Evolutionary conservation across 2,113 vertebrate genomes (phyloP).

Genomic region (Marmota flaviventris): DNA sequence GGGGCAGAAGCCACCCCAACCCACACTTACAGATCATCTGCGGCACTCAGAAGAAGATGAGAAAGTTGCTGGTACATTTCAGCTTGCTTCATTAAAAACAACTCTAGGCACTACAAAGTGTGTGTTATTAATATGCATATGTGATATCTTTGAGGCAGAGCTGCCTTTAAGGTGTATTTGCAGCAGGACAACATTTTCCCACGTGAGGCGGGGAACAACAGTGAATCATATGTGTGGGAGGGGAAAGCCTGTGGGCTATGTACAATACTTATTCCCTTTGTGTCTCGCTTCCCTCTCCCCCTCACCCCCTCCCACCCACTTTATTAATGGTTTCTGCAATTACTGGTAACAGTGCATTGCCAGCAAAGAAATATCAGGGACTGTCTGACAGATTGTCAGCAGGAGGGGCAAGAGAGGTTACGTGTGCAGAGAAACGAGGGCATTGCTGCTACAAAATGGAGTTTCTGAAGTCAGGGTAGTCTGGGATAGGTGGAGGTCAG

Average conservation of each 20-base stretch:
- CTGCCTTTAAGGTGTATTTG: constrained; percentile 91
- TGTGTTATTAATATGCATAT: constrained; percentile 92
- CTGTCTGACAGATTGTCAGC: constrained; percentile 71
- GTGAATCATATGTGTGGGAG: constrained; percentile 91
- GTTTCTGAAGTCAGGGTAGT: background rate
- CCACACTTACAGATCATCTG: constrained; percentile 84
- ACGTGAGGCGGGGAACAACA: constrained; percentile 89
- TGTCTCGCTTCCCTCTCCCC: constrained; percentile 80
- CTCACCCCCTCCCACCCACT: constrained; percentile 77
- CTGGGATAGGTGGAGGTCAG: background rate
- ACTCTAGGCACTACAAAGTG: constrained; percentile 90
- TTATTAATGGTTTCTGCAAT: constrained; percentile 91
- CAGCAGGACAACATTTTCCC: constrained; percentile 92
- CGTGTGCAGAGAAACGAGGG: constrained; percentile 52
- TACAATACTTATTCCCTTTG: constrained; percentile 90
- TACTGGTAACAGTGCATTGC: constrained; percentile 86
- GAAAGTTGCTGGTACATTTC: constrained; percentile 88
- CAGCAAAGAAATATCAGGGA: constrained; percentile 84
- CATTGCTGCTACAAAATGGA: background rate
- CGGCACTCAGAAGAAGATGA: constrained; percentile 84
- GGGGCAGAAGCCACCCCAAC: constrained; percentile 82
- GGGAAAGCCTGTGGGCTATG: constrained; percentile 88
- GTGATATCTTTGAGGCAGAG: constrained; percentile 90
- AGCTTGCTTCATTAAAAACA: constrained; percentile 90
- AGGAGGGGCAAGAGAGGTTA: constrained; percentile 49